Percentiles rank a stretch among this genome's conserved stretches.
Evolutionary conservation across 2,113 vertebrate species (phyloP).

Genomic region (Rynchops niger): DNA sequence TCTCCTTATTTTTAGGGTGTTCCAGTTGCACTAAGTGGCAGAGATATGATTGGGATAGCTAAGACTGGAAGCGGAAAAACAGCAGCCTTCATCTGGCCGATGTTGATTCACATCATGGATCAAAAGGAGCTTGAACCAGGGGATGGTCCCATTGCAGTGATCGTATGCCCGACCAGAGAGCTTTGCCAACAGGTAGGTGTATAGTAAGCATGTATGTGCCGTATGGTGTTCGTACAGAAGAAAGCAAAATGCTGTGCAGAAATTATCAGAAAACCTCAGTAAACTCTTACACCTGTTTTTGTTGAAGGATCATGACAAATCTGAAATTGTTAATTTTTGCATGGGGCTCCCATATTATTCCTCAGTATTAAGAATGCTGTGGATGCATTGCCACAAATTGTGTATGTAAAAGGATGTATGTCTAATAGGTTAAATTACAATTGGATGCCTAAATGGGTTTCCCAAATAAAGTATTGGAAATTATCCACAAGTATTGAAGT

Average conservation of each 20-base stretch:
- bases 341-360: neutral
- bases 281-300: neutral
- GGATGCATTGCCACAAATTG: neutral
- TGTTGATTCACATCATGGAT: slow-evolving; percentile 99
- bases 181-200: slow-evolving; percentile 93
- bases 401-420: neutral
- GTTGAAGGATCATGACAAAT: neutral
- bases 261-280: neutral
- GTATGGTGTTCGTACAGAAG: neutral
- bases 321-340: neutral
- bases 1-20: slow-evolving; percentile 81
- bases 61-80: slow-evolving; percentile 99
- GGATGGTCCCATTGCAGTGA: slow-evolving; percentile 94
- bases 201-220: rapidly evolving
- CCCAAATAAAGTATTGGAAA: neutral
- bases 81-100: slow-evolving; percentile 98
- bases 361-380: neutral
- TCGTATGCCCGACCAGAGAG: slow-evolving; percentile 95
- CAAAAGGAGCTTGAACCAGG: slow-evolving; percentile 94
- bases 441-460: neutral
- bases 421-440: neutral
- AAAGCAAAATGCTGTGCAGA: neutral
- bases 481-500: rapidly evolving
- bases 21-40: slow-evolving; percentile 92
- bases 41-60: slow-evolving; percentile 98